Base-by-base conservation (phyloP, 2,888 invertebrate species). In the Heterodera filipjevi region DNA sequence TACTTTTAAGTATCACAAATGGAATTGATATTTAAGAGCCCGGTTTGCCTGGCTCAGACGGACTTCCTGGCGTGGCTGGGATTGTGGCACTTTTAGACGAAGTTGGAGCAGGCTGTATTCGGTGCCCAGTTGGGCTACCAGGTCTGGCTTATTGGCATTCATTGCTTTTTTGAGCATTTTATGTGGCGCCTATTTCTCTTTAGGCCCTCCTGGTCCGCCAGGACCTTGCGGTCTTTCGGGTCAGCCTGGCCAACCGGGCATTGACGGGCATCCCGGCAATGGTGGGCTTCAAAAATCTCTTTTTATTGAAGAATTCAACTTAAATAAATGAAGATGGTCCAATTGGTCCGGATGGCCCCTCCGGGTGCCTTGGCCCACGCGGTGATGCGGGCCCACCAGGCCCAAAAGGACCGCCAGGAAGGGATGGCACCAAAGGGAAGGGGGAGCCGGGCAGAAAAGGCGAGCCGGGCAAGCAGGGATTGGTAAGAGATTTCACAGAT, bases 231-330 rank as follows among this genome's bases (percentile, higher is more conserved):
- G 75, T 22, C 75, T 68, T 30, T 44, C 75, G 44, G 75, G 64
- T 22, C 59, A 30, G 33, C 75, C 75, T n/a, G 75, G 75, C 8
- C 75, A 75, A 14, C 66, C 75, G 22, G 75, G 75, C 19, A 32
- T 75, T 32, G 68, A 75, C 68, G 75, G 75, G 19, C 75, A 75
- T 32, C 66, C 75, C 30, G 75, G 75, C 14, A 64, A 59, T 33
- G 75, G 59, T n/a, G 64, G 53, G 19, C 64, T 49, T 64, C 53
- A 2, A 10, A 16, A 22, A 53, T 22, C 10, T 59, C 59, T n/a
- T n/a, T n/a, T 27, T 22, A 5, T 27, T 10, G 2, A 59, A 27
- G 2, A 2, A 5, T n/a, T 59, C n/a, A n/a, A n/a, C n/a, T n/a
- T n/a, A n/a, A n/a, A n/a, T n/a, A n/a, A n/a, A n/a, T n/a, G n/a